Evolutionary conservation across 2,888 invertebrate genomes (phyloP), one percentile per base, ranked within the genome.

Genomic region (Timandra comae): DNA sequence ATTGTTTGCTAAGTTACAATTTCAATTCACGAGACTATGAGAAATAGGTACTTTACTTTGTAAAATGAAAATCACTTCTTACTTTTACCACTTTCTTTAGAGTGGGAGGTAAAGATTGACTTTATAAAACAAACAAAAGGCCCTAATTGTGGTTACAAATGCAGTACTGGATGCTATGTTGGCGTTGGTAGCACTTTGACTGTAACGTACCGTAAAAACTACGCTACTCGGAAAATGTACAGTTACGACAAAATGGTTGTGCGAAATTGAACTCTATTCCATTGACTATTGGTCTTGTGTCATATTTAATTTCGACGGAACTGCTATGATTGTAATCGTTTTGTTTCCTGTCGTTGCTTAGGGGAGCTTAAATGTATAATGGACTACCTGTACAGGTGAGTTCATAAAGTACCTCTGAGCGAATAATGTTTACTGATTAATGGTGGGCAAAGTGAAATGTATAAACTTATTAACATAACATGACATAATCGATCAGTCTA

Each of bases 121-220:
- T n/a, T n/a, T n/a, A n/a, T 61, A 69, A 76, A 76, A 71, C 72
- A 77, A 77, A 77, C 67, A 73, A 69, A 56, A 60, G 45, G 44
- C 39, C 32, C 33, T 30, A 21, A 56, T 40, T 63, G 65, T 52
- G 59, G 66, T 67, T 63, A 63, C 63, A 66, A 70, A 64, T 65
- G 68, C 57, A 61, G 46, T 50, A 51, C 52, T 52, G 54, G 56
- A 56, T 61, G 61, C 56, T 58, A 56, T 46, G 51, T 57, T 53
- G 54, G 56, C 56, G 65, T 49, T 60, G 75, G 59, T 55, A 57
- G 61, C 65, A 64, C 69, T 71, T 70, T 70, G 69, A 70, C 70
- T 71, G 71, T 73, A 68, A 70, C 78, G 67, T 58, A 52, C 63
- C 56, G 64, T 71, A 65, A 71, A 68, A 63, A 60, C 56, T 56